Base-by-base conservation (phyloP, 1,140 invertebrate species). In the Meloidogyne chitwoodi region DNA sequence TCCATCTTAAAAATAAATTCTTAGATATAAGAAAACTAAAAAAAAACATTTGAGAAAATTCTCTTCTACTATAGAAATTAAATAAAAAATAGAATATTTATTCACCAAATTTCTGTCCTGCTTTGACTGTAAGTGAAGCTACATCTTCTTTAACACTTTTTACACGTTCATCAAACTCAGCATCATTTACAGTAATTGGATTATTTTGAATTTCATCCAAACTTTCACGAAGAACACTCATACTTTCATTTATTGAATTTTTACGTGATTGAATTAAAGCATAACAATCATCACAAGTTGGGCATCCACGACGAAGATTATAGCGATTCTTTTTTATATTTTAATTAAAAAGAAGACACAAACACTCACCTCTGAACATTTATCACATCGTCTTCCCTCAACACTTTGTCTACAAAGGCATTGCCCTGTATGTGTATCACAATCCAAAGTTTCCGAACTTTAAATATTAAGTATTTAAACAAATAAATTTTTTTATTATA, bases 331-430 rank as follows among this genome's bases (percentile, higher is more conserved):
- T 67, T 22, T n/a, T 8, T 22, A 4, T 69, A 16, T 68, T 70
- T 56, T 77, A 41, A 65, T 81, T 80, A 71, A 79, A 78, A 41
- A 6, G 4, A 38, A 80, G 4, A 4, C 4, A 38, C 0, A 38
- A 38, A 38, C 34, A 14, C 74, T 75, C 63, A 84, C 84, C 66
- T 83, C 81, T 19, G 77, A 96, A 88, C 96, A 98, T 91, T 92
- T 92, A 88, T 93, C 91, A 88, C 96, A 99, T 31, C 92, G 91
- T 85, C 92, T 92, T n/a, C 96, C 96, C 88, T 96, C 95, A 0
- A 98, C 94, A 86, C 96, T 94, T 81, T 93, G 91, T 87, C 95
- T 95, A 88, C 96, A 99, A 1, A 88, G 83, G 85, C 96, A 99
- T 61, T 91, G 89, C 4, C 95, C 77, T 29, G 41, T 19, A 79